These are phyloP conservation scores for Benthochromis sp. DNA, from an alignment of 2,113 vertebrate species.

Conservation along the genomic window DNA sequence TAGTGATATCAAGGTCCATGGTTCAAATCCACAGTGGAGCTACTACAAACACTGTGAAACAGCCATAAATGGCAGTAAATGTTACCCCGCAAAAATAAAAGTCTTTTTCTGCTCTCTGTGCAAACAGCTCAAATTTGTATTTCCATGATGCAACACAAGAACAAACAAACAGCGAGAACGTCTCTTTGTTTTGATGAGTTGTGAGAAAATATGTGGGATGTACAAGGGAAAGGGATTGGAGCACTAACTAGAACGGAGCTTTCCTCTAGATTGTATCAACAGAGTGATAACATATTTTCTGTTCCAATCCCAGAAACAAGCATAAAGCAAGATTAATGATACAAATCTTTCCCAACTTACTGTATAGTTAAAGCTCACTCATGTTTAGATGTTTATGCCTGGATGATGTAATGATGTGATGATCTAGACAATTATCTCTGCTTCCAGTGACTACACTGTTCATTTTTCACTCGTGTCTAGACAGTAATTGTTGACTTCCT, in stretches of 20 bases:
- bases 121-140: background rate
- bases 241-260: background rate
- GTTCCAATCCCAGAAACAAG: background rate
- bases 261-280: background rate
- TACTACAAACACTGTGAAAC: background rate
- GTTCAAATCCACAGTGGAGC: background rate
- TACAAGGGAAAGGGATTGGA: background rate
- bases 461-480: background rate
- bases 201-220: conserved; percentile 15
- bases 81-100: background rate
- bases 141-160: background rate
- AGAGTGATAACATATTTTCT: background rate
- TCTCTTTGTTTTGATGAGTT: conserved; percentile 30
- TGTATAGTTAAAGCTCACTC: background rate
- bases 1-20: background rate
- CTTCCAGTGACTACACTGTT: background rate
- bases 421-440: conserved; percentile 33
- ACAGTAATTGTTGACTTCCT: background rate
- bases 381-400: background rate
- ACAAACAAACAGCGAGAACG: conserved; percentile 7
- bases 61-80: background rate
- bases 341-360: background rate
- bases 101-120: background rate
- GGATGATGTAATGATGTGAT: background rate
- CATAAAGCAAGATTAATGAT: background rate